Conservation (phyloP, 2,797 vertebrate species). For the Morus bassanus region DNA sequence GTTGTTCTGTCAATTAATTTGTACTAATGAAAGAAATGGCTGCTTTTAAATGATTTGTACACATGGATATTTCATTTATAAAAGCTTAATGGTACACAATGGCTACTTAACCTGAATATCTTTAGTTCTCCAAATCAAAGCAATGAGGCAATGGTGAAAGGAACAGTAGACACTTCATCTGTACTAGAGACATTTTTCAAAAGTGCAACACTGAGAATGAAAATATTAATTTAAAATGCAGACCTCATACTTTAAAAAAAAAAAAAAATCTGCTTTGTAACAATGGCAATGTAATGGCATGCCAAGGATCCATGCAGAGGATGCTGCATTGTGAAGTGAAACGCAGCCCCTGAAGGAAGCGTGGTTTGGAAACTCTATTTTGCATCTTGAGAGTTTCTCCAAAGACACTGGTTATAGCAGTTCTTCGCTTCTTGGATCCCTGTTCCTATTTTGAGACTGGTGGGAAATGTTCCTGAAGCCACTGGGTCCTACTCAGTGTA, state of each 20-base stretch:
- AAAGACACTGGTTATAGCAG: background rate
- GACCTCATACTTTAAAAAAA: background rate
- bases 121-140: constrained; percentile 54
- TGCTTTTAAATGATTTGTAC: background rate
- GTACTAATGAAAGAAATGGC: background rate
- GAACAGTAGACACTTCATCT: constrained; percentile 33
- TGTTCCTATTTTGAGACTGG: constrained; percentile 31
- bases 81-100: background rate
- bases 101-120: constrained; percentile 40
- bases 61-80: background rate
- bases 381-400: background rate
- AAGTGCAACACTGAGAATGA: constrained; percentile 17
- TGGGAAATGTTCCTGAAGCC: background rate
- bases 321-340: background rate
- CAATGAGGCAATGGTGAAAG: constrained; percentile 22
- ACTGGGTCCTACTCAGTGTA: background rate
- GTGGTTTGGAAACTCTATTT: background rate
- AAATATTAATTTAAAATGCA: constrained; percentile 9
- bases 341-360: background rate
- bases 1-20: background rate
- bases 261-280: background rate
- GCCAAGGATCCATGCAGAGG: background rate
- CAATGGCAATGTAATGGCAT: background rate
- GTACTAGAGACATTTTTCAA: constrained; percentile 8
- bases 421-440: background rate